Evolutionary conservation across 1,140 invertebrate species (phyloP).

Genomic region (Trichonephila clavata): DNA sequence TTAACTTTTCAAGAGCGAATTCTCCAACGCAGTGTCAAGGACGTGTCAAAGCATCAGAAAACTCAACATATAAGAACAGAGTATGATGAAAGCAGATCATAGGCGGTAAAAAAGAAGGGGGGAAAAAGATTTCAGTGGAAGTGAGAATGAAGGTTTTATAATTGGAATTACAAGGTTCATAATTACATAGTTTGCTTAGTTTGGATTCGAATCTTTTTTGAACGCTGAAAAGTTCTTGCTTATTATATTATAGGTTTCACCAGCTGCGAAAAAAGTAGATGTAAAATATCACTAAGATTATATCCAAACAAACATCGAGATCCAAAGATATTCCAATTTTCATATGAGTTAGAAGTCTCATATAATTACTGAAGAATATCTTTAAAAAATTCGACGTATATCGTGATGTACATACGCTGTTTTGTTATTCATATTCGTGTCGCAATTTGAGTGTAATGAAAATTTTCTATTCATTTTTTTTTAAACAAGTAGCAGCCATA

Average conservation of each 20-base stretch:
- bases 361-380: no score
- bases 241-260: neutral
- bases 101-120: neutral
- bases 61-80: neutral
- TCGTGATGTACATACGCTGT: no score
- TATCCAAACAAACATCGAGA: no score
- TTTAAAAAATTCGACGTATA: no score
- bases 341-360: no score
- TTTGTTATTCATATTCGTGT: no score
- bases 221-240: neutral
- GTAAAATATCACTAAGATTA: no score
- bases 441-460: no score
- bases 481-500: no score
- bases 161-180: neutral
- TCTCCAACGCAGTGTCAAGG: neutral
- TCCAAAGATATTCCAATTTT: no score
- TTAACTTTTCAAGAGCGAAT: neutral
- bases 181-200: neutral
- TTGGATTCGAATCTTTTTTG: neutral
- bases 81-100: neutral
- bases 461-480: no score
- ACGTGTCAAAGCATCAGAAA: neutral
- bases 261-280: neutral
- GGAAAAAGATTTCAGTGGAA: neutral
- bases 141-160: neutral